phyloP scores from a whole-genome alignment of 2,797 vertebrate species.

The Nyctalus aviator region DNA sequence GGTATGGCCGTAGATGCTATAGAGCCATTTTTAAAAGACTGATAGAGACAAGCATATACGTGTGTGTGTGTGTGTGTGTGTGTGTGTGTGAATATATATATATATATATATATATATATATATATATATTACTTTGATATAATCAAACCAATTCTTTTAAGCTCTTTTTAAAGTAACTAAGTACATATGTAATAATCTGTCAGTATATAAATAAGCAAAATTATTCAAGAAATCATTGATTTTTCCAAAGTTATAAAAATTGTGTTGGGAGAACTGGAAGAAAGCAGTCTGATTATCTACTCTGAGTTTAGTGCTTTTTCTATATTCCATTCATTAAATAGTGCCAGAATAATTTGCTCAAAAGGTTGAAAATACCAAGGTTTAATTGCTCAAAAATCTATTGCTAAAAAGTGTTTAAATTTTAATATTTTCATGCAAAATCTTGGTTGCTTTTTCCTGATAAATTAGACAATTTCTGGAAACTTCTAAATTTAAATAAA shows the following conservation, averaged over 20 bases:
- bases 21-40: not conserved
- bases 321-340: not conserved
- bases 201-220: not conserved
- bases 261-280: no score
- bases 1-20: no score
- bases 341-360: not conserved
- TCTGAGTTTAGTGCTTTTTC: not conserved
- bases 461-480: not conserved
- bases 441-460: not conserved
- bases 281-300: no score
- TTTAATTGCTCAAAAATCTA: not conserved
- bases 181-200: no score
- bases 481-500: not conserved
- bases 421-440: not conserved
- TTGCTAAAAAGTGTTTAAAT: slow-evolving; percentile 4
- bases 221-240: not conserved
- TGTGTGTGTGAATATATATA: no score
- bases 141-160: no score
- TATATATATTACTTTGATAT: no score
- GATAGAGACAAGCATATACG: not conserved
- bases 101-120: no score
- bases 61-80: no score
- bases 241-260: not conserved
- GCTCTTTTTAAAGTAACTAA: no score
- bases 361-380: not conserved